Base-by-base conservation (phyloP, 2,113 vertebrate genomes). In the Elachura formosa region DNA sequence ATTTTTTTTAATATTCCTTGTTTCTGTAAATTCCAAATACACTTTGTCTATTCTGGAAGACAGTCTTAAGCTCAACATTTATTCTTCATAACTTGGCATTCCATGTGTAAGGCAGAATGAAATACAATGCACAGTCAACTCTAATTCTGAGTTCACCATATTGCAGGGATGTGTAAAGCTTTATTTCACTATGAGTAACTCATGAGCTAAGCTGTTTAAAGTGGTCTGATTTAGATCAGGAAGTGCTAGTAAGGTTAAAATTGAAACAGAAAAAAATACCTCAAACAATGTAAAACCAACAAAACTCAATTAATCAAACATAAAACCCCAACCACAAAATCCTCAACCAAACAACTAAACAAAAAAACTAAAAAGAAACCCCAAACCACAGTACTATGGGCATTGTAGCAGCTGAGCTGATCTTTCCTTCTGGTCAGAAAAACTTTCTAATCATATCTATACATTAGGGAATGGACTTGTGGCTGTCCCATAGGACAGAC, bases 321-420 rank as follows among this genome's bases (percentile, higher is more conserved):
- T n/a, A 49, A 63, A 33, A 14, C 9, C 22, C n/a, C 9, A 5
- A 19, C 14, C 3, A 6, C 15, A 4, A 11, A n/a, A 85, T 29
- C 1, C 3, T 3, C 25, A 74, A 49, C 1, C 9, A 51, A 51
- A 5, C 2, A 74, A 55, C 6, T 9, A 46, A n/a, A 20, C 4
- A 28, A 40, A 36, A 49, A 41, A 49, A 10, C 0, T 10, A 41
- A 12, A 11, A 43, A 22, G 8, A 49, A 56, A 9, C 13, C 64
- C 23, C 52, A 74, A 59, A 52, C 7, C 33, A 25, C 33, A 56
- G 33, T 49, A 15, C 13, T 64, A 5, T 43, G n/a, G 29, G 3
- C 33, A 51, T 55, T 11, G 16, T 23, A 38, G 12, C 29, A 21
- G 16, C 38, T 68, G 3, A 89, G 18, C 5, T 62, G 45, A 23